phyloP scores from a whole-genome alignment of 2,888 invertebrate species.

The Mesoligia furuncula region DNA sequence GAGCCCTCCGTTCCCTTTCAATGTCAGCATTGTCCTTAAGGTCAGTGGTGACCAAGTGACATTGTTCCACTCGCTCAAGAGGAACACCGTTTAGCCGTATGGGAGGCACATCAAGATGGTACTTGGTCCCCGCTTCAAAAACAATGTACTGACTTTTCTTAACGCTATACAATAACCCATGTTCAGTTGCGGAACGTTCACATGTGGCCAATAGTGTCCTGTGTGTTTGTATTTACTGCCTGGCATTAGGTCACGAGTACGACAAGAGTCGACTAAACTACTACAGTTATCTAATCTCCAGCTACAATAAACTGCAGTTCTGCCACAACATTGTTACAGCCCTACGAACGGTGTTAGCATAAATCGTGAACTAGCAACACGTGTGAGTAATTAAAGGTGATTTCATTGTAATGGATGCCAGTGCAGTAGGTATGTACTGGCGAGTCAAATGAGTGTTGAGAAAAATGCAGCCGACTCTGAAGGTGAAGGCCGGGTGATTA shows the following conservation, averaged over 20 bases:
- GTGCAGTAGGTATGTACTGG: conserved; percentile 4
- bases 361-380: conserved; percentile 50
- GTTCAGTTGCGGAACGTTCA: no score
- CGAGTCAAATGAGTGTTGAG: conserved; percentile 47
- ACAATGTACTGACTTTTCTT: no score
- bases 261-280: neutral
- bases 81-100: no score
- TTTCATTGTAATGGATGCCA: conserved; percentile 54
- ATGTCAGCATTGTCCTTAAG: no score
- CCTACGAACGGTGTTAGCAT: conserved; percentile 25
- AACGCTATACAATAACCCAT: no score
- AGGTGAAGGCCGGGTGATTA: conserved; percentile 64
- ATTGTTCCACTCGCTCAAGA: no score
- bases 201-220: no score
- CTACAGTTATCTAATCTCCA: neutral
- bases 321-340: conserved; percentile 4
- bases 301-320: neutral
- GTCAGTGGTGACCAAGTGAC: no score
- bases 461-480: conserved; percentile 52
- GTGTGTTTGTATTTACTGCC: neutral
- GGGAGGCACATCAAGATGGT: no score
- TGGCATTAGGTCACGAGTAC: neutral
- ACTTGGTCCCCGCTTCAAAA: no score
- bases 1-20: no score
- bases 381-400: conserved; percentile 55